Evolutionary conservation across 2,888 invertebrate species (phyloP), one percentile per base, ranked within the genome.

Genomic region (Pandemis heparana): DNA sequence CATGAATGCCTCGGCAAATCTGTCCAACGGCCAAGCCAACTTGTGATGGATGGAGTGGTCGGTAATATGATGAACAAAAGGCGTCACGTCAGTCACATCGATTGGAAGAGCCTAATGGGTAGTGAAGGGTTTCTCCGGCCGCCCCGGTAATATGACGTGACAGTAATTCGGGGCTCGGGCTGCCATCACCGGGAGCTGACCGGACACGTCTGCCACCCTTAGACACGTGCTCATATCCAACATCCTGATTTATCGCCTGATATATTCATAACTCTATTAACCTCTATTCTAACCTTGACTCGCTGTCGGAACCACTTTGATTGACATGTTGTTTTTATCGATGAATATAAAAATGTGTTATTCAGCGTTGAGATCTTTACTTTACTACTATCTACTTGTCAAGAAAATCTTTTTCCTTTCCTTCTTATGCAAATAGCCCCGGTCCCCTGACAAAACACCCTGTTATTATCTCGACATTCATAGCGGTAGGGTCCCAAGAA

Each of bases 91-190:
- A 80, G 69, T 74, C 73, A 74, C 84, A 86, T 87, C 85, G 88
- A 89, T 87, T 85, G 80, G 81, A 78, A 84, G 77, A 82, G 80
- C 81, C 83, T 84, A 83, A 81, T 81, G 77, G 82, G 70, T 81
- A 78, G 76, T 80, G 80, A 80, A 86, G 82, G 88, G 89, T 85
- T 89, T 89, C 88, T 78, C 71, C 62, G 70, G 70, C 65, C 73
- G 61, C 64, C 64, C 67, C 64, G 48, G 51, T 73, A 68, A 66
- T 63, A 69, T 65, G 61, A 75, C 67, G 64, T 68, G 67, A 71
- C 71, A 71, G 64, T 48, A 59, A 68, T 62, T 72, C 68, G 64
- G 70, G 69, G 38, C 72, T 61, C 46, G 60, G 65, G 73, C 48
- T 14, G 59, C 23, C 41, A 48, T 18, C 63, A 46, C 68, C 67